Evolutionary conservation across 2,113 vertebrate species (phyloP).

Genomic region (Takifugu flavidus): DNA sequence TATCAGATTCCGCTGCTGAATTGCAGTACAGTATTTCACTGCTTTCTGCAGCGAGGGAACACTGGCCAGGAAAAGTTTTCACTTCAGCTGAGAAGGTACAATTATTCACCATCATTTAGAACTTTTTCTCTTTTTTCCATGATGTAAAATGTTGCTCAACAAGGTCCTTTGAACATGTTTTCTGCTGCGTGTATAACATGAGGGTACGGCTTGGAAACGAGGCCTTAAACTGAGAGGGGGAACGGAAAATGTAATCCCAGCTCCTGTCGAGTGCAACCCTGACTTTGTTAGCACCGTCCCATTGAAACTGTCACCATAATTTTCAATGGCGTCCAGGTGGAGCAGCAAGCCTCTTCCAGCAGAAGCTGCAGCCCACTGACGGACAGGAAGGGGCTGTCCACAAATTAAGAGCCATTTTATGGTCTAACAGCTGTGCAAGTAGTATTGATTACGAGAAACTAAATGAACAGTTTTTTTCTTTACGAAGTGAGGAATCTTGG

Average conservation of each 20-base stretch:
- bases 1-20: constrained; percentile 59
- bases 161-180: background rate
- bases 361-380: constrained; percentile 15
- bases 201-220: background rate
- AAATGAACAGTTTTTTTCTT: constrained; percentile 67
- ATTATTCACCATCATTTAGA: background rate
- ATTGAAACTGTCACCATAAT: constrained; percentile 9
- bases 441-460: constrained; percentile 72
- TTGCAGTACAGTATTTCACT: constrained; percentile 51
- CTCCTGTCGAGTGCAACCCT: background rate
- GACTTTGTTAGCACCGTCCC: background rate
- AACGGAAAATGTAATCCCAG: background rate
- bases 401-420: constrained; percentile 58
- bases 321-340: constrained; percentile 29
- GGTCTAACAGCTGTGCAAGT: constrained; percentile 69
- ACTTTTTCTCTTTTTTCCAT: background rate
- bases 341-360: constrained; percentile 9
- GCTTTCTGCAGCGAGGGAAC: constrained; percentile 14
- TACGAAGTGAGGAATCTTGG: constrained; percentile 76
- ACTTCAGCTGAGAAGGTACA: constrained; percentile 1
- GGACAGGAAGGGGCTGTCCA: constrained; percentile 36
- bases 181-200: background rate
- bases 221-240: background rate
- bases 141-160: background rate
- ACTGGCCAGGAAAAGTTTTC: constrained; percentile 2